Percentiles rank a stretch among this genome's conserved stretches.
Conservation (phyloP, 2,888 invertebrate species). For the Catocala sponsa region DNA sequence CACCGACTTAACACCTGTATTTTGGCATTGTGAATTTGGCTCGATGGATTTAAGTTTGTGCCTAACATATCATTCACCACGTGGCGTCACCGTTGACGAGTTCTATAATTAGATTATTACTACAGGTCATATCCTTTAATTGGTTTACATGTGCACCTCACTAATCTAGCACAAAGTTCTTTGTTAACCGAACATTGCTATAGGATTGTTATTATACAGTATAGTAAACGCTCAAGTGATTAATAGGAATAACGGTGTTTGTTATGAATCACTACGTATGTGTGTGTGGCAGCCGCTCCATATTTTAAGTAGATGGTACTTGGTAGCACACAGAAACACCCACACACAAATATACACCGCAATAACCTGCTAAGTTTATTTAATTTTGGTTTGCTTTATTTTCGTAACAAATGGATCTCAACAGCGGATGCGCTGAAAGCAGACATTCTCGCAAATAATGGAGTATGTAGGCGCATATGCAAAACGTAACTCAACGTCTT, state of each 20-base stretch:
- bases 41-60: too few relatives aligned
- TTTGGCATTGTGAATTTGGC: too few relatives aligned
- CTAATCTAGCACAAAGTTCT: background rate
- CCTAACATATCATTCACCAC: background rate
- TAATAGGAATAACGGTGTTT: slow-evolving; percentile 15
- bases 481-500: background rate
- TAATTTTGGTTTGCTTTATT: background rate
- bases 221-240: slow-evolving; percentile 8
- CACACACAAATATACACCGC: slow-evolving; percentile 2
- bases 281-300: background rate
- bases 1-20: too few relatives aligned
- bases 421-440: slow-evolving; percentile 3
- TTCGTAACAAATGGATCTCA: background rate
- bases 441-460: too few relatives aligned
- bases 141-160: slow-evolving; percentile 31
- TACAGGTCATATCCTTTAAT: slow-evolving; percentile 24
- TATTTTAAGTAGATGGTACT: slow-evolving; percentile 8
- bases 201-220: background rate
- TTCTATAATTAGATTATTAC: slow-evolving; percentile 39
- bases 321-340: slow-evolving; percentile 9
- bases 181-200: background rate
- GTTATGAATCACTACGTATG: slow-evolving; percentile 12
- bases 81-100: background rate
- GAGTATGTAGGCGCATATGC: background rate
- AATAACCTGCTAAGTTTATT: slow-evolving; percentile 5